Evolutionary conservation across 2,797 vertebrate genomes (phyloP).

Genomic region (Morus bassanus): DNA sequence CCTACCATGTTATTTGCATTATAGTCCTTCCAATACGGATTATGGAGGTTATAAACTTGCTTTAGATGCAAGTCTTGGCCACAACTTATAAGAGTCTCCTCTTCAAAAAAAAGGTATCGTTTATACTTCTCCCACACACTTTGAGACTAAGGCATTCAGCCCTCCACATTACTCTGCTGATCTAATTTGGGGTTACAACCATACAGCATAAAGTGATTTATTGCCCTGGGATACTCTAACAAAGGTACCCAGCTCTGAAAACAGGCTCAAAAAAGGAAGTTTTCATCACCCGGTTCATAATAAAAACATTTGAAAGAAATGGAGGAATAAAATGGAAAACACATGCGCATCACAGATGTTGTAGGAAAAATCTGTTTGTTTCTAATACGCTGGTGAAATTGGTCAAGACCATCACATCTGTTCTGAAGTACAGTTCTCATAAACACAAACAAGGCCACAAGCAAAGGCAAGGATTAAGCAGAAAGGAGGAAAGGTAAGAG

Average conservation of each 20-base stretch:
- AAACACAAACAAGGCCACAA: not conserved
- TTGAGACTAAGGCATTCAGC: not conserved
- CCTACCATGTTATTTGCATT: not conserved
- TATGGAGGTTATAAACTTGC: not conserved
- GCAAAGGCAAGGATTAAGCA: not conserved
- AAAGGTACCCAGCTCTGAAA: not conserved
- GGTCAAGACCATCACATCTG: not conserved
- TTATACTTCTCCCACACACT: not conserved
- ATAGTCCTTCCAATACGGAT: not conserved
- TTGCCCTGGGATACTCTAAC: not conserved
- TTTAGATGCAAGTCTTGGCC: not conserved
- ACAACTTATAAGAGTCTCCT: not conserved
- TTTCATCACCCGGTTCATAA: not conserved
- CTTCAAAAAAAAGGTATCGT: not conserved
- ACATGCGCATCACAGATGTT: not conserved
- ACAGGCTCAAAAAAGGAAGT: not conserved
- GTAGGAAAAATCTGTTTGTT: not conserved
- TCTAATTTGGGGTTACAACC: not conserved
- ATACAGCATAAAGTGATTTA: not conserved
- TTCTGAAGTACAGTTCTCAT: not conserved
- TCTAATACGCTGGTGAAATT: not conserved
- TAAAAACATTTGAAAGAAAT: not conserved
- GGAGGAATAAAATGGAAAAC: not conserved
- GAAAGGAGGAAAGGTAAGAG: not conserved
- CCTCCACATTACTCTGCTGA: not conserved